Evolutionary conservation across 2,113 vertebrate species (phyloP).

Genomic region (Eupsittula cactorum): DNA sequence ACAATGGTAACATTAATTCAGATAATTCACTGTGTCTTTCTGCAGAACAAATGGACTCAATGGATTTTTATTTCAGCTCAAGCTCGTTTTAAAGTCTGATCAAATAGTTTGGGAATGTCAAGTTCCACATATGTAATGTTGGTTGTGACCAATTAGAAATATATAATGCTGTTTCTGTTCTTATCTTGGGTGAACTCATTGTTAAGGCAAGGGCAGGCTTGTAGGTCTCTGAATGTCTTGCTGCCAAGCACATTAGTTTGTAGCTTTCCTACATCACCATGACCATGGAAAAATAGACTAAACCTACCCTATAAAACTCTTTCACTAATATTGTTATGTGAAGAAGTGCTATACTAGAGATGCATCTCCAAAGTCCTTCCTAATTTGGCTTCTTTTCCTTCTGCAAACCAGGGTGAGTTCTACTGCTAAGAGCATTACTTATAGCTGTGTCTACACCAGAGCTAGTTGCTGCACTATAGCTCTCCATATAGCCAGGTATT

Average conservation of each 20-base stretch:
- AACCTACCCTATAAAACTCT: neutral
- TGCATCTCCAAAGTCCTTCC: neutral
- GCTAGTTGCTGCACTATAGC: neutral
- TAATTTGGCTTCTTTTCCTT: neutral
- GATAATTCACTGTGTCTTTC: neutral
- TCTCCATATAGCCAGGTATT: neutral
- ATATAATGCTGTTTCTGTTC: conserved; percentile 45
- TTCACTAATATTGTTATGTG: neutral
- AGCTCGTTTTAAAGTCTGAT: conserved; percentile 27
- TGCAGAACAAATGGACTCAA: neutral
- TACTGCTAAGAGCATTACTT: neutral
- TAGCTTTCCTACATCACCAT: neutral
- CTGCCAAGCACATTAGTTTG: neutral
- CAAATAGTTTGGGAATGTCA: conserved; percentile 43
- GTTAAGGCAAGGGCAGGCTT: neutral
- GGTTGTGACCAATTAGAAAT: conserved; percentile 18
- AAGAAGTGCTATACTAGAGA: neutral
- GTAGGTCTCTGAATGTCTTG: neutral
- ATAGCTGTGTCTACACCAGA: neutral
- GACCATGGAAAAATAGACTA: neutral
- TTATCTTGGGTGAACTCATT: neutral
- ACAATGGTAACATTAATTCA: neutral
- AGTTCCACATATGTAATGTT: neutral
- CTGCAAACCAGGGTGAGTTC: neutral
- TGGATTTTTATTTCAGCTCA: conserved; percentile 28